These are phyloP conservation scores for Equus quagga DNA, from an alignment of 2,113 vertebrate species.

Conservation along the genomic window DNA sequence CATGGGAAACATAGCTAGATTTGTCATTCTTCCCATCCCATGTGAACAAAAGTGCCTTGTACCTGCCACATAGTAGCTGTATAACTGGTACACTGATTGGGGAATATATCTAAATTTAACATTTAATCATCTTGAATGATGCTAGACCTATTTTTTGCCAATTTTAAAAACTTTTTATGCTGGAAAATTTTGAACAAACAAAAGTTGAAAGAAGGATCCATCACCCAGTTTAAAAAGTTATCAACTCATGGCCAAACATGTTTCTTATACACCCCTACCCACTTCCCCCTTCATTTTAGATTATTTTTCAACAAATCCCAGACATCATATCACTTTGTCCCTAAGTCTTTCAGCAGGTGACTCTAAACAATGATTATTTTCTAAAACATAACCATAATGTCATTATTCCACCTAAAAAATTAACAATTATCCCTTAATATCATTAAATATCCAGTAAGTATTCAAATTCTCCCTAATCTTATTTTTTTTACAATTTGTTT, in stretches of 20 bases:
- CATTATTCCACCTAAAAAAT: slow-evolving; percentile 54
- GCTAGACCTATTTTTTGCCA: background rate
- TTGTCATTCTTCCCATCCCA: slow-evolving; percentile 70
- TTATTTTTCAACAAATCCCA: slow-evolving; percentile 55
- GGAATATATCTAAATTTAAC: background rate
- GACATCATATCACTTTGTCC: background rate
- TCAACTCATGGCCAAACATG: background rate
- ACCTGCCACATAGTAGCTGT: slow-evolving; percentile 49
- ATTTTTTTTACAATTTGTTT: slow-evolving; percentile 19
- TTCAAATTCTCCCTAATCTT: slow-evolving; percentile 27
- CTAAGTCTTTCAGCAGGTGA: slow-evolving; percentile 41
- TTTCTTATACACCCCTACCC: background rate
- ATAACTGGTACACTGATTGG: background rate
- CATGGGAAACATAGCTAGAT: slow-evolving; percentile 75
- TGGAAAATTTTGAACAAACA: slow-evolving; percentile 21
- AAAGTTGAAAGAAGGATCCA: slow-evolving; percentile 30
- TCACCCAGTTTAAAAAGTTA: slow-evolving; percentile 48
- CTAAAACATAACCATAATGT: background rate
- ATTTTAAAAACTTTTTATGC: slow-evolving; percentile 14
- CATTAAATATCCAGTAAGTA: slow-evolving; percentile 20
- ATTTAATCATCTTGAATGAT: slow-evolving; percentile 34
- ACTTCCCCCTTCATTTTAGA: background rate
- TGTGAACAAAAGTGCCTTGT: slow-evolving; percentile 66
- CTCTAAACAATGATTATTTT: slow-evolving; percentile 26
- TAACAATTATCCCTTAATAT: slow-evolving; percentile 13